A percentile compares a stretch with the other conserved stretches of the same genome.
These are phyloP conservation scores for Crepidodera aurea DNA, from an alignment of 2,888 invertebrate species.

Conservation along the genomic window DNA sequence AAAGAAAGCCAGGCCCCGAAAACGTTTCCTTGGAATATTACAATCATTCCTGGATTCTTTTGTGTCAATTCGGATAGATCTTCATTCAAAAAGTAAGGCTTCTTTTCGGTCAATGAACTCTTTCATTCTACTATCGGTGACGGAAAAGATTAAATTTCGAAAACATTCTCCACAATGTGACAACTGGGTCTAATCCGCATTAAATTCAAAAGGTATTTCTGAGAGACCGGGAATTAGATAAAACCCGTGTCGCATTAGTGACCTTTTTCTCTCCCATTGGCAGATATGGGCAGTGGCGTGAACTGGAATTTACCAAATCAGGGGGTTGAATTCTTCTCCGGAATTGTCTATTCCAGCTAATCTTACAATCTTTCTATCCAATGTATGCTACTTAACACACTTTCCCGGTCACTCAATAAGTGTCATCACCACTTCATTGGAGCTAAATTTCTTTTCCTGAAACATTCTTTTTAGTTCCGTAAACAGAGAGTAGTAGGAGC, in stretches of 20 bases:
- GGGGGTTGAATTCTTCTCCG: too few species aligned
- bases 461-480: too few species aligned
- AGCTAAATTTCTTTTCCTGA: too few species aligned
- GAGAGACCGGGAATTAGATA: slow-evolving; percentile 30
- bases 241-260: slow-evolving; percentile 30
- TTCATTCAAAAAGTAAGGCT: slow-evolving; percentile 13
- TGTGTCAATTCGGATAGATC: background rate
- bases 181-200: slow-evolving; percentile 32
- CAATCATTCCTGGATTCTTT: background rate
- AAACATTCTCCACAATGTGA: slow-evolving; percentile 31
- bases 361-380: too few species aligned
- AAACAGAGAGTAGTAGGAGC: too few species aligned
- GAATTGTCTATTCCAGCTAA: too few species aligned
- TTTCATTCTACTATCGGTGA: slow-evolving; percentile 24
- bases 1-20: too few species aligned
- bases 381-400: too few species aligned
- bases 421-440: too few species aligned
- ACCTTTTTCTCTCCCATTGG: slow-evolving; percentile 29
- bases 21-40: background rate
- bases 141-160: slow-evolving; percentile 31
- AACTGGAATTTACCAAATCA: too few species aligned
- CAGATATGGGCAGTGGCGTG: slow-evolving; percentile 6
- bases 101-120: slow-evolving; percentile 26
- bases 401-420: too few species aligned
- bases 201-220: slow-evolving; percentile 32